Conservation (phyloP, 2,113 vertebrate genomes). For the Ictalurus furcatus region DNA sequence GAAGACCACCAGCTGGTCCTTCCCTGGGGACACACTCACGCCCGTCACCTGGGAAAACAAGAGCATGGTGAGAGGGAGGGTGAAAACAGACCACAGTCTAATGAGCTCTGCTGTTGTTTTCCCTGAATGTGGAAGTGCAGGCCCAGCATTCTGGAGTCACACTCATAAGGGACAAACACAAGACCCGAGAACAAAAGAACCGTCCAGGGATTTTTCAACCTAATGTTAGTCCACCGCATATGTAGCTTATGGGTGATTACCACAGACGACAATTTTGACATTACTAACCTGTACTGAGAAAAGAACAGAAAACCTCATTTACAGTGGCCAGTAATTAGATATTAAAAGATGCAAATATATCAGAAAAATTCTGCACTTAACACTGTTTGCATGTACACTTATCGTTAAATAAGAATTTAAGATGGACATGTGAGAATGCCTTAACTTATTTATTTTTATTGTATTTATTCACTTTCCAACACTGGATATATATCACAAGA, state of each 20-base stretch:
- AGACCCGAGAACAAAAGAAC: background rate
- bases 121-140: background rate
- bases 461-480: background rate
- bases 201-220: background rate
- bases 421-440: background rate
- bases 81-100: conserved; percentile 39
- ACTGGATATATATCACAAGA: background rate
- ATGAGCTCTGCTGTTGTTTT: conserved; percentile 27
- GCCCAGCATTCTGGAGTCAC: background rate
- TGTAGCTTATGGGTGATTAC: background rate
- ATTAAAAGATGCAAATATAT: background rate
- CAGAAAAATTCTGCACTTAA: background rate
- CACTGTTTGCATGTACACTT: background rate
- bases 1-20: conserved; percentile 96
- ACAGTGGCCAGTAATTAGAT: background rate
- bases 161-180: background rate
- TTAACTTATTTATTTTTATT: background rate
- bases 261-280: background rate
- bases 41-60: conserved; percentile 82
- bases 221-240: background rate
- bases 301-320: background rate
- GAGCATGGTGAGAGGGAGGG: conserved; percentile 11
- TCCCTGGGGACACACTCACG: conserved; percentile 92
- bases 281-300: background rate
- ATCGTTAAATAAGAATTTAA: background rate